Base-by-base conservation (phyloP, 2,113 vertebrate species). In the Chroicocephalus ridibundus region DNA sequence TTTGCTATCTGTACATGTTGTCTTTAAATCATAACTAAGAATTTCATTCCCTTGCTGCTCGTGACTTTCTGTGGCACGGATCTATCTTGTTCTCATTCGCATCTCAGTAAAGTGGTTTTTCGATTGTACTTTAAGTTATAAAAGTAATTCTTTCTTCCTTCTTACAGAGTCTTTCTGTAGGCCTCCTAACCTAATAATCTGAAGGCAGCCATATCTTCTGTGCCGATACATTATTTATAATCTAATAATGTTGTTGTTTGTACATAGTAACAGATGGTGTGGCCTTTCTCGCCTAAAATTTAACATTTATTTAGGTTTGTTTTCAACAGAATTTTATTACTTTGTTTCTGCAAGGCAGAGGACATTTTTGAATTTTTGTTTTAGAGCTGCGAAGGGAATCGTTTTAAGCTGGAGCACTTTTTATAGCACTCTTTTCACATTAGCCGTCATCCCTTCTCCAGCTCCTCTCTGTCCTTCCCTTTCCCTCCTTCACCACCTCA, bases 41-140 rank as follows among this genome's bases (percentile, higher is more conserved):
- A 26, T 90, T 93, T 93, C 2, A 77, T 51, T 79, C 22, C 13
- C 40, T 64, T 65, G 21, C 12, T 82, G 52, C 34, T 95, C 16
- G 31, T 64, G 51, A 31, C 7, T 60, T 89, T 66, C 10, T 34
- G 5, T 20, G 34, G 16, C 31, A 65, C 0, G 0, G 18, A 64
- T 16, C n/a, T 62, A 7, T 42, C 34, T 62, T 62, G 7, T 46
- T 83, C 55, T 75, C 1, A 4, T 42, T 82, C 10, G 1, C 8
- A 18, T 60, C 44, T 80, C 78, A 69, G 2, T 40, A 46, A 61
- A 5, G 3, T 71, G 64, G 14, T 47, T 82, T 91, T 91, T 61
- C 72, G 51, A 64, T 47, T 44, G 18, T 17, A 38, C 6, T 85
- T 91, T 49, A 75, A 46, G 13, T 18, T 78, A 4, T 46, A 79